A percentile compares a stretch with the other conserved stretches of the same genome.
These are phyloP conservation scores for Cercopithecus petaurista DNA, from an alignment of 2,797 vertebrate genomes.

Conservation along the genomic window DNA sequence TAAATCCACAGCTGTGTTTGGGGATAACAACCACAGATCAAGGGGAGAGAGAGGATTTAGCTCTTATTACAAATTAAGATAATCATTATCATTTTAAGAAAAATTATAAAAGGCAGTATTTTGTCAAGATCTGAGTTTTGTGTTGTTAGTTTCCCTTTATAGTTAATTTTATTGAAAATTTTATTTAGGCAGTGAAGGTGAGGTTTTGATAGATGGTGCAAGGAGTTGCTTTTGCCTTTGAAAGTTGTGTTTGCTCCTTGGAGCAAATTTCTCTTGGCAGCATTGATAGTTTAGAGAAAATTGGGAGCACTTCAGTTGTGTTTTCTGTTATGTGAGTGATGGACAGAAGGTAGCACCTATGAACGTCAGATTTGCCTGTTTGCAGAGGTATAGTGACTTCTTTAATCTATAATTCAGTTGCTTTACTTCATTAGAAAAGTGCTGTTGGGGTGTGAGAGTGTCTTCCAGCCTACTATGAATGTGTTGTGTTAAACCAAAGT, in stretches of 20 bases:
- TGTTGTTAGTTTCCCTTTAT: not conserved
- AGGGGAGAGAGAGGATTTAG: not conserved
- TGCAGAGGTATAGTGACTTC: not conserved
- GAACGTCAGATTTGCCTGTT: not conserved
- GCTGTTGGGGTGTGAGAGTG: not conserved
- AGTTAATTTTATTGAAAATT: not conserved
- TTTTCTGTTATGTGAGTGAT: not conserved
- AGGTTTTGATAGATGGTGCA: slow-evolving; percentile 27
- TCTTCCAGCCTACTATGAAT: not conserved
- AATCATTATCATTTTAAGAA: not conserved
- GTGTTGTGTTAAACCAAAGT: not conserved
- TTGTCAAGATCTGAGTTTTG: not conserved
- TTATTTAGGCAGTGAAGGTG: not conserved
- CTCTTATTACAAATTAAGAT: slow-evolving; percentile 41
- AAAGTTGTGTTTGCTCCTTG: slow-evolving; percentile 2
- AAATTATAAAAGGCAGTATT: not conserved
- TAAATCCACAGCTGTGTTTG: not conserved
- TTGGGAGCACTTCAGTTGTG: not conserved
- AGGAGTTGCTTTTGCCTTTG: not conserved
- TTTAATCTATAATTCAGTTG: not conserved
- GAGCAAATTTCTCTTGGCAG: not conserved
- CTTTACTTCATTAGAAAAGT: slow-evolving; percentile 6
- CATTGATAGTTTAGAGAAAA: not conserved
- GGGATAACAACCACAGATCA: not conserved
- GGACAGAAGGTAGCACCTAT: not conserved